Percentiles rank a stretch among this genome's conserved stretches.
Evolutionary conservation across 1,140 invertebrate species (phyloP).

Genomic region (Arion vulgaris): DNA sequence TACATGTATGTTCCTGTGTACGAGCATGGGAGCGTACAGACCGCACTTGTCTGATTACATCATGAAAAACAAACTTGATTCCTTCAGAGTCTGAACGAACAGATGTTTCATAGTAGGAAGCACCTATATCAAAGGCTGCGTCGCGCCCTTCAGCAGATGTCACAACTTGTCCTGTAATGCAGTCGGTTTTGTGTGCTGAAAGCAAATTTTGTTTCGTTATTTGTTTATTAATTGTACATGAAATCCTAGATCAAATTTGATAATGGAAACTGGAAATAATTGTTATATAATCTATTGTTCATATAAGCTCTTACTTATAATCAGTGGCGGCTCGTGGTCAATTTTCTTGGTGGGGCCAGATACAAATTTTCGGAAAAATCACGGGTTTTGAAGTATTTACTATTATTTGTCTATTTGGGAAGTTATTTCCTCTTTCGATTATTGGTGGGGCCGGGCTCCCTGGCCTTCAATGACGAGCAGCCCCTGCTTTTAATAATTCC

Average conservation of each 20-base stretch:
- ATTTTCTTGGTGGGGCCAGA: too few species aligned
- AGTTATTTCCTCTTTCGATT: too few species aligned
- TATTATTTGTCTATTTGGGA: too few species aligned
- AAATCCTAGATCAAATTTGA: neutral
- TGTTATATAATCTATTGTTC: neutral
- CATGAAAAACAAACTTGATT: constrained; percentile 31
- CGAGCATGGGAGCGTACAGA: constrained; percentile 3
- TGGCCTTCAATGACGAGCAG: too few species aligned
- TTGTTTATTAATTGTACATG: neutral
- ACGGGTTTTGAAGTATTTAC: too few species aligned
- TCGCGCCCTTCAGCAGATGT: constrained; percentile 23
- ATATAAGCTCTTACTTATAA: too few species aligned
- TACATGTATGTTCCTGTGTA: constrained; percentile 25
- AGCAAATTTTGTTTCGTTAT: neutral
- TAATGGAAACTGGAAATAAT: neutral
- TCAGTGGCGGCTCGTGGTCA: too few species aligned
- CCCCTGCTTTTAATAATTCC: too few species aligned
- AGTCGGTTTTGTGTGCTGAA: constrained; percentile 1
- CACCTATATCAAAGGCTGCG: constrained; percentile 27
- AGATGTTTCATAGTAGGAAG: constrained; percentile 35
- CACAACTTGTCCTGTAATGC: neutral
- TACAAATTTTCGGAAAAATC: too few species aligned
- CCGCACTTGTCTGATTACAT: constrained; percentile 34
- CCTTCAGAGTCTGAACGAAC: neutral
- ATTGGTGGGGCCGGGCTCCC: too few species aligned